A percentile compares a stretch with the other conserved stretches of the same genome.
phyloP scores from a whole-genome alignment of 2,113 vertebrate species.

The Syrrhaptes paradoxus region DNA sequence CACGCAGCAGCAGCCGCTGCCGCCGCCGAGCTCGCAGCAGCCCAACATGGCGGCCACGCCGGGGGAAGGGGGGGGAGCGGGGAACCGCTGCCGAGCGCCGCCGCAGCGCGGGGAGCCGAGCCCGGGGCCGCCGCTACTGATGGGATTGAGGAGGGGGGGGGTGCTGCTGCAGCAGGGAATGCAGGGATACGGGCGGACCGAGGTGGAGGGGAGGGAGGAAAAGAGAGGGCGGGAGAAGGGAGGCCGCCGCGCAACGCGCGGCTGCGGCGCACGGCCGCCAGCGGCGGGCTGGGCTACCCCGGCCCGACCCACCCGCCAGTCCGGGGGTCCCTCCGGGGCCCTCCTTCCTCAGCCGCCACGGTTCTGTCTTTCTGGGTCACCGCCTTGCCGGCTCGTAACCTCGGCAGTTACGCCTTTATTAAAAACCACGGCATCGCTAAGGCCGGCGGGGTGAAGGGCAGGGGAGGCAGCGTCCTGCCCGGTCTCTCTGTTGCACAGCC shows the following conservation, averaged over 20 bases:
- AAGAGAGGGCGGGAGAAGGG: not conserved
- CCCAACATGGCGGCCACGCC: conserved; percentile 73
- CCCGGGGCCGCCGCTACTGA: not conserved
- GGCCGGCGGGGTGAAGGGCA: not conserved
- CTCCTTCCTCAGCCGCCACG: no score
- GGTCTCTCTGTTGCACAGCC: no score
- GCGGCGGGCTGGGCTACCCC: not conserved
- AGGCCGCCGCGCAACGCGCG: not conserved
- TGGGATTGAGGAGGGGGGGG: conserved; percentile 31
- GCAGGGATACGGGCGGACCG: conserved; percentile 69
- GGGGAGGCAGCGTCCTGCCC: not conserved
- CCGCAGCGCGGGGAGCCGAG: not conserved
- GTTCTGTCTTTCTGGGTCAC: no score
- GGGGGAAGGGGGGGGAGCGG: not conserved
- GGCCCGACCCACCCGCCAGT: not conserved
- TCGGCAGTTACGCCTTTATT: not conserved
- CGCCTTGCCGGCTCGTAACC: no score
- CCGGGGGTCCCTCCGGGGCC: not conserved
- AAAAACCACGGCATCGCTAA: not conserved
- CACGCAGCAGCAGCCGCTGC: not conserved
- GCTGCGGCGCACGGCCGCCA: not conserved
- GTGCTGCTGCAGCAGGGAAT: conserved; percentile 41
- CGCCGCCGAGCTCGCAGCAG: conserved; percentile 1
- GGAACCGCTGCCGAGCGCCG: not conserved
- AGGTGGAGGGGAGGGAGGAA: not conserved